These are phyloP conservation scores for Spilosoma lubricipeda DNA, from an alignment of 2,888 invertebrate species.

Conservation along the genomic window DNA sequence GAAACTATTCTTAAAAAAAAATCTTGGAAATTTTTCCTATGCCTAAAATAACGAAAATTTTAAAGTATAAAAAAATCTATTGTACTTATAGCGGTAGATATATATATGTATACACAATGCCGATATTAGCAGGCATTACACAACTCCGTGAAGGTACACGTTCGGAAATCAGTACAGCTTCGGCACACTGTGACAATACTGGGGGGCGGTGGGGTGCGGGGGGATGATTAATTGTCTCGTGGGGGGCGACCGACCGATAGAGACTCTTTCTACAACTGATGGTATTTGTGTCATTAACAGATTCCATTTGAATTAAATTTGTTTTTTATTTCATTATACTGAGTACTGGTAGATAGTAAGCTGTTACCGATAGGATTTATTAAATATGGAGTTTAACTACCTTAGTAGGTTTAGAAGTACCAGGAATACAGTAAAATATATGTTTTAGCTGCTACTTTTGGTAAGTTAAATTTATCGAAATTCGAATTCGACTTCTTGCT, in stretches of 20 bases:
- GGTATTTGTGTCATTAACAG: conserved; percentile 54
- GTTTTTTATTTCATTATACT: conserved; percentile 33
- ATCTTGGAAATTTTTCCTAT: not conserved
- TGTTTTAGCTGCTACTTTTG: too few species aligned
- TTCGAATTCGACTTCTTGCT: not conserved
- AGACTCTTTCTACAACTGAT: conserved; percentile 50
- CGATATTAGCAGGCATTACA: conserved; percentile 18
- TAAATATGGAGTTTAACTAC: not conserved
- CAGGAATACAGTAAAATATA: not conserved
- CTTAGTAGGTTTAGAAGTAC: not conserved
- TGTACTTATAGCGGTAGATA: not conserved
- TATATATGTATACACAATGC: not conserved
- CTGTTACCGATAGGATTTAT: not conserved
- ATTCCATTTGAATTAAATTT: conserved; percentile 45
- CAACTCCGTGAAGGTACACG: conserved; percentile 31
- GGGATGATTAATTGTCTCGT: conserved; percentile 71
- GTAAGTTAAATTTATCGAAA: not conserved
- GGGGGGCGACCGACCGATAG: conserved; percentile 54
- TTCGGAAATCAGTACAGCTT: conserved; percentile 56
- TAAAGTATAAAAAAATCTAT: not conserved
- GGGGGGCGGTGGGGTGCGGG: conserved; percentile 32
- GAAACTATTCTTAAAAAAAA: not conserved
- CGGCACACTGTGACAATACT: conserved; percentile 57
- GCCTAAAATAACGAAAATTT: not conserved
- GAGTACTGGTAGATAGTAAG: too few species aligned